Conservation (phyloP, 2,888 invertebrate genomes). For the Eucera pruinosa region DNA sequence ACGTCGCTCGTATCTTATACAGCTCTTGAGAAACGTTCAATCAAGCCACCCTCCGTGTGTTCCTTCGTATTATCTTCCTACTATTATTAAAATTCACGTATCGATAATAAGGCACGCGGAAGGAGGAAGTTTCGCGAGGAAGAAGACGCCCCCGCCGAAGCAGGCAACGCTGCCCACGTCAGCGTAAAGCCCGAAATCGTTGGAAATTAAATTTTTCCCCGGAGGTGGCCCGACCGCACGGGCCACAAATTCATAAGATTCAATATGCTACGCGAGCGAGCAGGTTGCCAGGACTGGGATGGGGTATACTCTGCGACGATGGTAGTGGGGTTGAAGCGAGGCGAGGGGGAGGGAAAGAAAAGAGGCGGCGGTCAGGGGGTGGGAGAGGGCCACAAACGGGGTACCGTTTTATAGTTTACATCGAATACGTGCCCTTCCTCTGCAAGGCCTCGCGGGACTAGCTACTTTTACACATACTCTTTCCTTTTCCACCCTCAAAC, state of each 20-base stretch:
- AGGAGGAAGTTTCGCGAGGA: conserved; percentile 10
- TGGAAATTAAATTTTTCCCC: conserved; percentile 81
- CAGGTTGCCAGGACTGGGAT: conserved; percentile 62
- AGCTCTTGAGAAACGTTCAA: neutral
- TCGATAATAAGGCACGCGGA: conserved; percentile 7
- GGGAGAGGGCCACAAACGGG: conserved; percentile 48
- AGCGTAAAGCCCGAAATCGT: conserved; percentile 76
- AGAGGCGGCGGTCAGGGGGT: conserved; percentile 4
- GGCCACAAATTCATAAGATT: conserved; percentile 83
- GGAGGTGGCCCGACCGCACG: conserved; percentile 68
- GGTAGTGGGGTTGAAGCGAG: conserved; percentile 45
- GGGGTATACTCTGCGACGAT: conserved; percentile 56
- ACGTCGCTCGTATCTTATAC: no score
- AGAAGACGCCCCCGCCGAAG: conserved; percentile 39
- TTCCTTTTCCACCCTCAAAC: conserved; percentile 15
- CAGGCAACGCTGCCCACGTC: conserved; percentile 61
- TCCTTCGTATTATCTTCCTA: no score
- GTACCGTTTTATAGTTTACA: conserved; percentile 79
- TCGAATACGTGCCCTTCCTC: conserved; percentile 75
- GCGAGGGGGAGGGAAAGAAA: conserved; percentile 10
- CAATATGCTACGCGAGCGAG: conserved; percentile 79
- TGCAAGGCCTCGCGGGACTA: conserved; percentile 52
- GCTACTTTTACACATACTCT: conserved; percentile 60
- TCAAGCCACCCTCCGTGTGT: neutral
- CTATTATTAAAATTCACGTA: conserved; percentile 6